Evolutionary conservation across 2,113 vertebrate genomes (phyloP), one percentile per base, ranked within the genome.

Genomic region (Castor canadensis): DNA sequence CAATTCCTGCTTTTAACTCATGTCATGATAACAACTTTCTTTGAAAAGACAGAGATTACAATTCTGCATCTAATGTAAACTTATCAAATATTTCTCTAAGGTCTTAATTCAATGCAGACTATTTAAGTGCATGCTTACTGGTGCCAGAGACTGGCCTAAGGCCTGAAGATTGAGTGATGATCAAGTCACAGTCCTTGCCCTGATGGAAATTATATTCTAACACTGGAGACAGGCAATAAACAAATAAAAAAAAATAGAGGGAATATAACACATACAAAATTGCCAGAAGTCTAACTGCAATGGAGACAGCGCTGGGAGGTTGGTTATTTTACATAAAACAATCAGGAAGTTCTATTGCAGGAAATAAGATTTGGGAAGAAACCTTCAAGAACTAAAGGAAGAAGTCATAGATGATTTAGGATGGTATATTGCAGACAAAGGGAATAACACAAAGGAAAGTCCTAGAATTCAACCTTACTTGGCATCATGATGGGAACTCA

Each of bases 61-160:
- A 95, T 89, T 95, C 84, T 86, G 49, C 6, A 91, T 95, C 86
- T 67, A 91, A 69, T 75, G 35, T 80, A 86, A 97, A 87, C 9
- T 67, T 89, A 93, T n/a, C 71, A 96, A 95, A 76, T 90, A 56
- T 84, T 92, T 92, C 20, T 89, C 80, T 96, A 67, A 67, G 67
- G 6, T 58, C 32, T 81, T 89, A 94, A 93, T 76, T 66, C 45
- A 83, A 60, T 75, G 92, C 87, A 83, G 60, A 45, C 75, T 67
- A 73, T 81, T 43, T 76, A 67, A 89, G 38, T 87, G 56, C 30
- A 30, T 84, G 12, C 45, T 94, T 71, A 56, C 0, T 3, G 26
- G 64, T 83, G 12, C 47, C 80, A 95, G 69, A 60, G 66, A 81
- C 28, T 66, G 52, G 60, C 67, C 38, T 64, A 93, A 93, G 52